Conservation (phyloP, 2,113 vertebrate genomes). For the Mesocricetus auratus region DNA sequence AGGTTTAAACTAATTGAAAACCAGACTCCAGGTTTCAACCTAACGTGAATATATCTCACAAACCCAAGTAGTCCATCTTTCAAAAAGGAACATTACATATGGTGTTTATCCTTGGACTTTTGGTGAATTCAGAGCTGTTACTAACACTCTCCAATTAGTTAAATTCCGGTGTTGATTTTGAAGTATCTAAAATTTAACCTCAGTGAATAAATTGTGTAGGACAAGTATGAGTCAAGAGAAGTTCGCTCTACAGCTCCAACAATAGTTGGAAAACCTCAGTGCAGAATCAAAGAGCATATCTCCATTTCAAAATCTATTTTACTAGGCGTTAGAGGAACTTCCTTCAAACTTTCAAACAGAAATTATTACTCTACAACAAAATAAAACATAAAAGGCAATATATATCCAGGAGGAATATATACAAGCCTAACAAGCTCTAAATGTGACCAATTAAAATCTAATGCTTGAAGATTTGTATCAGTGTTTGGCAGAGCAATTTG, state of each 20-base stretch:
- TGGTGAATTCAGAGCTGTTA: neutral
- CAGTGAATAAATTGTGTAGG: neutral
- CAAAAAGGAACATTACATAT: neutral
- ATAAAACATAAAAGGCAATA: neutral
- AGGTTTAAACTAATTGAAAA: neutral
- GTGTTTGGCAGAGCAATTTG: neutral
- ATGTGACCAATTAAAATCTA: conserved; percentile 23
- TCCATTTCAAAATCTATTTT: neutral
- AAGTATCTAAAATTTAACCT: conserved; percentile 9
- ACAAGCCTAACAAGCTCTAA: neutral
- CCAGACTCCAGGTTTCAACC: neutral
- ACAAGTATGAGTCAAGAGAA: neutral
- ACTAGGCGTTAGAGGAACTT: neutral
- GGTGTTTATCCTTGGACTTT: neutral
- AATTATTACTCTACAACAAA: neutral
- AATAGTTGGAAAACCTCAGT: neutral
- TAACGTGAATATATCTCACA: neutral
- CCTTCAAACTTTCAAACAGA: neutral
- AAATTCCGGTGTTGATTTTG: neutral
- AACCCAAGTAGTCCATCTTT: neutral
- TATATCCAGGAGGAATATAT: neutral
- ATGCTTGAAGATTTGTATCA: neutral
- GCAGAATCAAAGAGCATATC: neutral
- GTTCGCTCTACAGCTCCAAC: neutral
- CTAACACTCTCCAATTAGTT: neutral